phyloP scores from a whole-genome alignment of 2,888 invertebrate genomes.

The Drosophila picticornis region DNA sequence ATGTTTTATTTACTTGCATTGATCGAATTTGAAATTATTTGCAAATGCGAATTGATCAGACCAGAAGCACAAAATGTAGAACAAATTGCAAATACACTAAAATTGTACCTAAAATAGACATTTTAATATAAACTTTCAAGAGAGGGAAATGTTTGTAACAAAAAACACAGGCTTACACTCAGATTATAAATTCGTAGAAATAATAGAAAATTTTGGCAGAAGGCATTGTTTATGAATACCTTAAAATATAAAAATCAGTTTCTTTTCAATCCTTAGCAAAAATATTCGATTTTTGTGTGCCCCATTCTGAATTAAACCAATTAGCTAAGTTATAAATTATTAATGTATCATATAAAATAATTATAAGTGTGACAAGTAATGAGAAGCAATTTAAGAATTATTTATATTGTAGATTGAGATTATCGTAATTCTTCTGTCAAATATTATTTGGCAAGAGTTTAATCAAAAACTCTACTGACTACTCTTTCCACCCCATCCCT shows the following conservation, averaged over 20 bases:
- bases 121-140: not conserved
- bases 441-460: not conserved
- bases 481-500: constrained; percentile 4
- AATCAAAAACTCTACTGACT: not conserved
- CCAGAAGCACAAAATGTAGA: not conserved
- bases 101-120: not conserved
- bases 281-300: not conserved
- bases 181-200: not conserved
- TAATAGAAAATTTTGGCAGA: not conserved
- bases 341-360: not conserved
- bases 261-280: not conserved
- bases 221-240: not conserved
- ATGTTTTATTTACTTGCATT: not conserved
- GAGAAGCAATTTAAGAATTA: not conserved
- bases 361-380: not conserved
- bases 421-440: not conserved
- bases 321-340: not conserved
- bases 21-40: not conserved
- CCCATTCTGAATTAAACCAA: no score
- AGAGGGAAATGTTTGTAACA: not conserved
- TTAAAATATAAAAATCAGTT: not conserved
- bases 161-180: not conserved
- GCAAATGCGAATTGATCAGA: not conserved
- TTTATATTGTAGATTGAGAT: not conserved
- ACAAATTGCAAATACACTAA: not conserved